Evolutionary conservation across 2,888 invertebrate genomes (phyloP).

Genomic region (Pristionchus exspectatus): DNA sequence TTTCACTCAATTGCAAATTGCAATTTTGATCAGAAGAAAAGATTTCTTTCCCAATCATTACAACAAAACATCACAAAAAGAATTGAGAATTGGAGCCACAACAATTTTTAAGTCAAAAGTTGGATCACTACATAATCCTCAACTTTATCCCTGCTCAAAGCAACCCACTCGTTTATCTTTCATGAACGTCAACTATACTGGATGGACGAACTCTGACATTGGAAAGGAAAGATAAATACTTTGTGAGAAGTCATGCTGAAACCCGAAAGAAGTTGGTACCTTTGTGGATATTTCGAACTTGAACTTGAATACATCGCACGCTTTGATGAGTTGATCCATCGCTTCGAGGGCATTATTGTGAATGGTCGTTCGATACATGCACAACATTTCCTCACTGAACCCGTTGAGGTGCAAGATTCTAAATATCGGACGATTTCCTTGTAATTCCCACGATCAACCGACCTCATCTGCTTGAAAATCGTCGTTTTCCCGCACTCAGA

Average conservation of each 20-base stretch:
- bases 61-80: too few species aligned
- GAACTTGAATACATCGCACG: constrained; percentile 59
- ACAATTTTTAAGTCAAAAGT: too few species aligned
- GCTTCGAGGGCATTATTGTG: constrained; percentile 67
- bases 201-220: too few species aligned
- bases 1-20: neutral
- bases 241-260: too few species aligned
- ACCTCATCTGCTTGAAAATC: constrained; percentile 72
- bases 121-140: too few species aligned
- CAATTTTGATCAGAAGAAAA: neutral
- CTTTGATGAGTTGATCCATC: constrained; percentile 64
- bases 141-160: too few species aligned
- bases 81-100: too few species aligned
- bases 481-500: constrained; percentile 70
- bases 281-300: constrained; percentile 63
- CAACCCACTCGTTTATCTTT: too few species aligned
- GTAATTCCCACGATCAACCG: neutral
- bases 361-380: constrained; percentile 63
- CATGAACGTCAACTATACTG: too few species aligned
- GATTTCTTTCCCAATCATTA: too few species aligned
- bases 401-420: constrained; percentile 71
- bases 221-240: too few species aligned
- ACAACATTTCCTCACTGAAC: constrained; percentile 64
- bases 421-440: neutral
- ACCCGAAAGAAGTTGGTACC: constrained; percentile 57